Evolutionary conservation across 2,113 vertebrate species (phyloP), one percentile per base, ranked within the genome.

Genomic region (Mesitornis unicolor): DNA sequence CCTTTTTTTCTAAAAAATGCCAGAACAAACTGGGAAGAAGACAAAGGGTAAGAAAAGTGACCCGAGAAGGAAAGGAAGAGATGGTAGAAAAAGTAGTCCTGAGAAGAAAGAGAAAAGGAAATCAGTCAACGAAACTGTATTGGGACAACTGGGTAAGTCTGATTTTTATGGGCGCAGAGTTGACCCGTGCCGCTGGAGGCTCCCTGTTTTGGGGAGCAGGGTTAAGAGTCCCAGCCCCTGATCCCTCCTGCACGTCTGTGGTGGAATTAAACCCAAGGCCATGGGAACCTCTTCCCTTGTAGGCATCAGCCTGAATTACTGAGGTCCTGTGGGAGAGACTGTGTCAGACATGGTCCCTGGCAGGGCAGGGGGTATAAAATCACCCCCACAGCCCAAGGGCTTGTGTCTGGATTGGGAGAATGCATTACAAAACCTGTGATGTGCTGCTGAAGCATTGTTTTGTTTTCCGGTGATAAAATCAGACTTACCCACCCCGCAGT

Each of bases 21-120:
- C 97, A 99, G 99, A 99, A 94, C 98, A 98, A 97, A 97, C 97
- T 96, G 98, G 98, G 95, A 99, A 98, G 95, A 99, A 98, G 95
- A 93, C 98, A 90, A 99, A 98, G 98, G 98, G 98, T 97, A 99
- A 98, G 97, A 99, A 98, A 98, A 98, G 96, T 92, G 98, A 98
- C 95, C 98, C 97, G 6, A 99, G 98, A 97, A 99, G 98, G 94
- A 99, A 98, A 98, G 98, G 98, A 92, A 99, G 98, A 70, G 98
- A 99, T 96, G 98, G 98, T 85, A 98, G 98, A 94, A 99, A 98
- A 97, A 98, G 85, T 97, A 99, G 98, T 89, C 98, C 98, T 1
- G 99, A 99, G 97, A 99, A 99, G 98, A 99, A 99, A 96, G 99
- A 99, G 96, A 98, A 98, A 96, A 98, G 98, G 97, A 99, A 99